A percentile compares a stretch with the other conserved stretches of the same genome.
phyloP scores from a whole-genome alignment of 1,140 invertebrate species.

The Aphaenogaster rudis region DNA sequence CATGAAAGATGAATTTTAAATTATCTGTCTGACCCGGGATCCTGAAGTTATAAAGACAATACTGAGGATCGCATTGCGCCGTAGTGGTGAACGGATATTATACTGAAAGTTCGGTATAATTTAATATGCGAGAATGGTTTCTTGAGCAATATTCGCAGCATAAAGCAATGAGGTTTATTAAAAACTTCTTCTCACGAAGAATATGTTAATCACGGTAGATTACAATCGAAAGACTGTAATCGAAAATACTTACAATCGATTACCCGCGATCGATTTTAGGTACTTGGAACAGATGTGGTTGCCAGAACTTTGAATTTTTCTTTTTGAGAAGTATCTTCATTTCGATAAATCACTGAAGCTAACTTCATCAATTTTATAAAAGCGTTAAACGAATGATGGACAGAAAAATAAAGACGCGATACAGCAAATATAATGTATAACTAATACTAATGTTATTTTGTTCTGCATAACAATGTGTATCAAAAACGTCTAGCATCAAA shows the following conservation, averaged over 20 bases:
- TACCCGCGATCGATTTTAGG: neutral
- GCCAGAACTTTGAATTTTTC: neutral
- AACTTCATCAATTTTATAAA: neutral
- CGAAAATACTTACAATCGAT: neutral
- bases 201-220: neutral
- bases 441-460: neutral
- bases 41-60: neutral
- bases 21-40: neutral
- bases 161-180: slow-evolving; percentile 2
- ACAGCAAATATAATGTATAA: neutral
- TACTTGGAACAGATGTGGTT: neutral
- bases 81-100: slow-evolving; percentile 14
- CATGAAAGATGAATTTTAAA: neutral
- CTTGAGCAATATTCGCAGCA: neutral
- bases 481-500: neutral
- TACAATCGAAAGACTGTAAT: neutral
- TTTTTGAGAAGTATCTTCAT: neutral
- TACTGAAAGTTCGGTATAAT: slow-evolving; percentile 36
- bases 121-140: slow-evolving; percentile 35
- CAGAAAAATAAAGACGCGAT: neutral
- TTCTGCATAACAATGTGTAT: neutral
- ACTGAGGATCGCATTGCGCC: neutral
- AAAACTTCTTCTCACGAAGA: slow-evolving; percentile 9
- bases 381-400: neutral
- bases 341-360: neutral